Percentiles rank a stretch among this genome's conserved stretches.
Conservation (phyloP, 2,113 vertebrate species). For the Murina feae region DNA sequence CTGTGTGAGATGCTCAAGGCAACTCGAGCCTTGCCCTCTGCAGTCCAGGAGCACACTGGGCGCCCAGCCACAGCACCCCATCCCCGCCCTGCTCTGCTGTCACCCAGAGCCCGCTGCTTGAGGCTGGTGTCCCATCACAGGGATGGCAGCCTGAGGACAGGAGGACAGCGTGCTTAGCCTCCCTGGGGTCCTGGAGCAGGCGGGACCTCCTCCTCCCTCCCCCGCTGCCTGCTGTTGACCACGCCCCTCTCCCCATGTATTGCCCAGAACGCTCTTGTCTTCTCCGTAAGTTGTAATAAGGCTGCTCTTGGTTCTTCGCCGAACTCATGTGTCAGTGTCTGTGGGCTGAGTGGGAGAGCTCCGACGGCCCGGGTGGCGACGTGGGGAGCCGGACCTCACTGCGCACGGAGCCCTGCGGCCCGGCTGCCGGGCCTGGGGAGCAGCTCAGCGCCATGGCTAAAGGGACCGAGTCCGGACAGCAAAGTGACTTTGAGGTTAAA, state of each 20-base stretch:
- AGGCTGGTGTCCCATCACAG: background rate
- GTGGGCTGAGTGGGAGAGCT: background rate
- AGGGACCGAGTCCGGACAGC: background rate
- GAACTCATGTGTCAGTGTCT: background rate
- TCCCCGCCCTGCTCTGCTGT: no score
- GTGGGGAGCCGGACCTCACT: background rate
- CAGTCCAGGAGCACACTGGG: background rate
- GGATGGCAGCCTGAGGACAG: background rate
- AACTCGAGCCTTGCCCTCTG: no score
- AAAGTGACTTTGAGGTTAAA: background rate
- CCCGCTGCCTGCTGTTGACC: background rate
- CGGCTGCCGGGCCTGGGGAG: background rate
- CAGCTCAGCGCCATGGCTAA: background rate
- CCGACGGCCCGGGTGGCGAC: background rate
- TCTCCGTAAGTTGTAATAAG: background rate
- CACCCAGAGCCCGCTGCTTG: background rate
- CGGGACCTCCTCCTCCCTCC: background rate
- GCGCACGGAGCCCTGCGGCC: no score
- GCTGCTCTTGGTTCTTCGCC: background rate
- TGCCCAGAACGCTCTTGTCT: background rate
- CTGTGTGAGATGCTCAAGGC: background rate
- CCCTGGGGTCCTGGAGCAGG: background rate
- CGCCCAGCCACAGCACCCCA: accelerated
- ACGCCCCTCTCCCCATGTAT: background rate
- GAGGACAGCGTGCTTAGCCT: no score